Percentiles rank a stretch among this genome's conserved stretches.
Conservation (phyloP, 1,140 invertebrate species). For the Bombus confusus region DNA sequence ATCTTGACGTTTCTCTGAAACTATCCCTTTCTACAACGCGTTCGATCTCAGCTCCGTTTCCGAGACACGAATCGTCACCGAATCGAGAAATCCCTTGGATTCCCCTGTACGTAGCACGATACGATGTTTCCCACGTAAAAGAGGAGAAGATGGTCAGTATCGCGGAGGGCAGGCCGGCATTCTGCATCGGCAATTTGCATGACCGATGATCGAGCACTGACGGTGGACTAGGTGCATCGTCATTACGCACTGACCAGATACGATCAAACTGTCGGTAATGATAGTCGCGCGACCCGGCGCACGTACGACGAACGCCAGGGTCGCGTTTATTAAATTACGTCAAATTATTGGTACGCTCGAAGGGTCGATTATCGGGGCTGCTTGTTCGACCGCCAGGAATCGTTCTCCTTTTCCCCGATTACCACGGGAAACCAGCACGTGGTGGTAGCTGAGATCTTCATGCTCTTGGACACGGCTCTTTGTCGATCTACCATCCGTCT, state of each 20-base stretch:
- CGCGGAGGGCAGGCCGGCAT: slow-evolving; percentile 15
- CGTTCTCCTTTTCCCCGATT: slow-evolving; percentile 62
- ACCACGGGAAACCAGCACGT: slow-evolving; percentile 23
- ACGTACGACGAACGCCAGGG: slow-evolving; percentile 65
- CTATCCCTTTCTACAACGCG: not conserved
- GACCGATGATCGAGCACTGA: slow-evolving; percentile 63
- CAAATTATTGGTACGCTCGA: slow-evolving; percentile 73
- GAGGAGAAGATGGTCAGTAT: not conserved
- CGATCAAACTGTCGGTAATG: slow-evolving; percentile 78
- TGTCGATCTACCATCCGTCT: slow-evolving; percentile 5
- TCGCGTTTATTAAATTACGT: slow-evolving; percentile 79
- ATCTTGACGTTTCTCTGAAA: not conserved
- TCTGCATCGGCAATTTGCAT: slow-evolving; percentile 65
- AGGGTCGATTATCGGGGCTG: slow-evolving; percentile 57
- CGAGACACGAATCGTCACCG: not conserved
- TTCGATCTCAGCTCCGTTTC: not conserved
- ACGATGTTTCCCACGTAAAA: slow-evolving; percentile 36
- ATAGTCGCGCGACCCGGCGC: slow-evolving; percentile 69
- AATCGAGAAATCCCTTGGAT: not conserved
- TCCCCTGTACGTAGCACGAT: not conserved
- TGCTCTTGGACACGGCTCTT: slow-evolving; percentile 31
- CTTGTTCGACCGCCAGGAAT: slow-evolving; percentile 49
- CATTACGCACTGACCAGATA: slow-evolving; percentile 72
- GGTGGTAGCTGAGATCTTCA: slow-evolving; percentile 33
- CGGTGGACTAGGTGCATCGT: slow-evolving; percentile 69